These are phyloP conservation scores for Caenorhabditis imperialis DNA, from an alignment of 2,888 invertebrate genomes.

Conservation along the genomic window DNA sequence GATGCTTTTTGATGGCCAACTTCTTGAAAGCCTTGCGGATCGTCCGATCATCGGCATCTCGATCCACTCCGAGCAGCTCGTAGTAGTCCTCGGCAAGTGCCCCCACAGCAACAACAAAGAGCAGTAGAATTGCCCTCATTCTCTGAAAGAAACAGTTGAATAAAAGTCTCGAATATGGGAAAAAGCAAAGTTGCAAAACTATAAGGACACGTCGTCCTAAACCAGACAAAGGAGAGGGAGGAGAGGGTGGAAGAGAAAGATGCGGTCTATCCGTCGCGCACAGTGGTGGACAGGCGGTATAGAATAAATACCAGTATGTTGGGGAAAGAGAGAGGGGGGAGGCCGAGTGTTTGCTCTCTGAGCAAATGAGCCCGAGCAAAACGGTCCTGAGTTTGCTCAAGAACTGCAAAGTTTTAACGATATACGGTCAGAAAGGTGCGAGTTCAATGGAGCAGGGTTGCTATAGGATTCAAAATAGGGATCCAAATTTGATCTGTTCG, in stretches of 20 bases:
- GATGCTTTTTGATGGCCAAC: constrained; percentile 85
- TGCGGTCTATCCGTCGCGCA: background rate
- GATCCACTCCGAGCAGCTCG: constrained; percentile 83
- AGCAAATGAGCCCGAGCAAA: background rate
- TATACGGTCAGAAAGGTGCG: too few species aligned
- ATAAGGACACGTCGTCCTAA: constrained; percentile 25
- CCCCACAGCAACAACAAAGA: background rate
- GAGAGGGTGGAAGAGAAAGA: background rate
- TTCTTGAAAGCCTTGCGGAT: constrained; percentile 87
- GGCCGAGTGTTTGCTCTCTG: constrained; percentile 3
- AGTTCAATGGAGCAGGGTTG: too few species aligned
- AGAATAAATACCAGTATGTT: background rate
- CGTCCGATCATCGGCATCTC: constrained; percentile 84
- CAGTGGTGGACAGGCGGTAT: too few species aligned
- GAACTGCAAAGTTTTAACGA: too few species aligned
- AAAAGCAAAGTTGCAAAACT: background rate
- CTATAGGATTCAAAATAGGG: too few species aligned
- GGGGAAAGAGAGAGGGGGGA: background rate
- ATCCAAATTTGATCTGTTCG: too few species aligned
- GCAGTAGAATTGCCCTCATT: constrained; percentile 46
- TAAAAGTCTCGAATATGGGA: background rate
- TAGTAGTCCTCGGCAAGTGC: constrained; percentile 82
- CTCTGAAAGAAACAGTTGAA: constrained; percentile 15
- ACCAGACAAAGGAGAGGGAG: background rate
- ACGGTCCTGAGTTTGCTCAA: constrained; percentile 5